Conservation (phyloP, 2,113 vertebrate species). For the Nycticebus coucang region DNA sequence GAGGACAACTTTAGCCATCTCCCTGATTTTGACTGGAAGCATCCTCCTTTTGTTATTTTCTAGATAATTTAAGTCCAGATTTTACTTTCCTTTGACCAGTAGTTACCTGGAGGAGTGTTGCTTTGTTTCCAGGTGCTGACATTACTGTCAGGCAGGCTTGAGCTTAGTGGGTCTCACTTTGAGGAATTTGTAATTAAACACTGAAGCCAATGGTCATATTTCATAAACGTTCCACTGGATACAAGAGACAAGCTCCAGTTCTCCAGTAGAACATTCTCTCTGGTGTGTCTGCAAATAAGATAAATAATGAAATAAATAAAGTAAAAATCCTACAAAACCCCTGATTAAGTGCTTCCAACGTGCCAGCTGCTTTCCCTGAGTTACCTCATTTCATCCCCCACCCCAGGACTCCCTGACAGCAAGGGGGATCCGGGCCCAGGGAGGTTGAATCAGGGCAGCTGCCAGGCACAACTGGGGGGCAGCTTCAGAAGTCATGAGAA, state of each 20-base stretch:
- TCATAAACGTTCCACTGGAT: neutral
- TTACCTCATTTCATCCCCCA: neutral
- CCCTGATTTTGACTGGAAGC: neutral
- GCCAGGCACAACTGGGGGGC: accelerated
- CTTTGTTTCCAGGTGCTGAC: neutral
- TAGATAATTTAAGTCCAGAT: accelerated
- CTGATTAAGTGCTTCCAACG: neutral
- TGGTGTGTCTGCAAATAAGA: neutral
- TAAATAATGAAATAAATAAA: neutral
- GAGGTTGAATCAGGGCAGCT: neutral
- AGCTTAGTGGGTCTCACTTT: too few relatives aligned
- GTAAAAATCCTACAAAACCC: neutral
- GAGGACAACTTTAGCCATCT: neutral
- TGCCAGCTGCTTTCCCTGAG: neutral
- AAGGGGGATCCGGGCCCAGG: neutral
- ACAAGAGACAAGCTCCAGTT: neutral
- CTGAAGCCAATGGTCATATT: neutral
- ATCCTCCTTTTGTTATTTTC: neutral
- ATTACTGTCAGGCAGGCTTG: neutral
- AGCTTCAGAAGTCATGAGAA: neutral
- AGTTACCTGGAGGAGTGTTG: neutral
- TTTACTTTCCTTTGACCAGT: neutral
- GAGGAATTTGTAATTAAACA: neutral
- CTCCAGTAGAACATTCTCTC: neutral
- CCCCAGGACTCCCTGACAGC: neutral